Evolutionary conservation across 1,140 invertebrate genomes (phyloP).

Genomic region (Papilio machaon): DNA sequence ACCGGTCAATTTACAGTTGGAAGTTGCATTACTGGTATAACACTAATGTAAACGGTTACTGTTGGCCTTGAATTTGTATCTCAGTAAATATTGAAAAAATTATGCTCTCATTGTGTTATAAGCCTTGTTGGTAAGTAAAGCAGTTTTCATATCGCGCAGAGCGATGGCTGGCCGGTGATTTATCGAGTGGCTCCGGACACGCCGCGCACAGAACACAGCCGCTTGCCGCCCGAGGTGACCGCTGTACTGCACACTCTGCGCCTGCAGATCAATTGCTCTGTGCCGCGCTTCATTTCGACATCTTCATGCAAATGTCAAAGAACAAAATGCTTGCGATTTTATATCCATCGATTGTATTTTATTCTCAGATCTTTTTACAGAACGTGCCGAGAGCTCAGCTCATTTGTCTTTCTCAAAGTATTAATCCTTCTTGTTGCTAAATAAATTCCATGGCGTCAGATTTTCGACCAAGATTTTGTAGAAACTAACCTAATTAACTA

Average conservation of each 20-base stretch:
- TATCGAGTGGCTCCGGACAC: conserved; percentile 47
- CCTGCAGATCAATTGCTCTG: conserved; percentile 38
- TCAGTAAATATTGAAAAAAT: background rate
- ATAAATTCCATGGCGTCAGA: background rate
- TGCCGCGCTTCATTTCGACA: background rate
- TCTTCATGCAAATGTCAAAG: conserved; percentile 11
- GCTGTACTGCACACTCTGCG: conserved; percentile 41
- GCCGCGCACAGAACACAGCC: conserved; percentile 36
- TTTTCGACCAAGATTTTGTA: background rate
- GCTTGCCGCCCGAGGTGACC: conserved; percentile 44
- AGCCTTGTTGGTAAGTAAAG: conserved; percentile 42
- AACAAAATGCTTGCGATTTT: background rate
- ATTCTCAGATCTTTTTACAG: background rate
- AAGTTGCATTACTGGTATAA: background rate
- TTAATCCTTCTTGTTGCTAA: background rate
- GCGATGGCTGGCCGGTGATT: conserved; percentile 53
- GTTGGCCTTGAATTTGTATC: background rate
- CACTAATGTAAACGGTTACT: background rate
- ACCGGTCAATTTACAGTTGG: background rate
- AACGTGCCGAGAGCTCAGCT: background rate
- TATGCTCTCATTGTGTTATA: conserved; percentile 39
- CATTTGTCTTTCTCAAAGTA: background rate
- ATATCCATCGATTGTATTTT: background rate
- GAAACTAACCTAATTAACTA: background rate
- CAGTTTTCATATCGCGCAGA: conserved; percentile 62